A percentile compares a stretch with the other conserved stretches of the same genome.
Conservation (phyloP, 2,888 invertebrate genomes). For the Agrotis exclamationis region DNA sequence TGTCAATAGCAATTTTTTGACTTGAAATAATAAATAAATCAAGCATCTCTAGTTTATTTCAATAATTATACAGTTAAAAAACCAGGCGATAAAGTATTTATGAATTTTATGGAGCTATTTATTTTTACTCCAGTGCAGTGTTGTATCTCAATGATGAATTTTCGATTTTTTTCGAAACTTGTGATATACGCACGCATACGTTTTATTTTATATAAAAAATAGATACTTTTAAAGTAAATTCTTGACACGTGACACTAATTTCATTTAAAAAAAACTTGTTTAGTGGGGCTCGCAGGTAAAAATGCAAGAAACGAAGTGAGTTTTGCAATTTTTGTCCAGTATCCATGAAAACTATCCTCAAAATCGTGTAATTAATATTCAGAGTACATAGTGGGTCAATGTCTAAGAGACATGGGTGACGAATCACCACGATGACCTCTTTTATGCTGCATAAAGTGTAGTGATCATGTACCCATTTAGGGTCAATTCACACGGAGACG, state of each 20-base stretch:
- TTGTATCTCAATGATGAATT: slow-evolving; percentile 23
- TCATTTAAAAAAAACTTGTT: slow-evolving; percentile 25
- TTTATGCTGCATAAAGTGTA: slow-evolving; percentile 43
- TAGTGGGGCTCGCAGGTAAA: neutral
- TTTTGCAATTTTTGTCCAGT: neutral
- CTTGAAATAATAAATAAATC: neutral
- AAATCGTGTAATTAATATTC: slow-evolving; percentile 76
- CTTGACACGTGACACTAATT: slow-evolving; percentile 14
- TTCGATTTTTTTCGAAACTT: slow-evolving; percentile 36
- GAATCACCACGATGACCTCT: slow-evolving; percentile 64
- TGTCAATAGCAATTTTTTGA: neutral
- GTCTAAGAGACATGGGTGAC: slow-evolving; percentile 70
- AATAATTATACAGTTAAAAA: slow-evolving; percentile 42
- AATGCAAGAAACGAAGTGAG: neutral
- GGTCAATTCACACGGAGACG: too few relatives aligned
- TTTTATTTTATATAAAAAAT: slow-evolving; percentile 42
- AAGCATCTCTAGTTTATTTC: slow-evolving; percentile 28
- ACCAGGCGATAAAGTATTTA: slow-evolving; percentile 31
- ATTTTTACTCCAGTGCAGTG: too few relatives aligned
- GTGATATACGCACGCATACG: neutral
- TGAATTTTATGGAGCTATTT: slow-evolving; percentile 11
- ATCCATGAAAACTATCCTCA: slow-evolving; percentile 20
- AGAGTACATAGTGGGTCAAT: slow-evolving; percentile 78
- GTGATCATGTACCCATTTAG: slow-evolving; percentile 44
- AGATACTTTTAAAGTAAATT: neutral